Evolutionary conservation across 1,140 invertebrate genomes (phyloP).

Genomic region (Drosophila funebris): DNA sequence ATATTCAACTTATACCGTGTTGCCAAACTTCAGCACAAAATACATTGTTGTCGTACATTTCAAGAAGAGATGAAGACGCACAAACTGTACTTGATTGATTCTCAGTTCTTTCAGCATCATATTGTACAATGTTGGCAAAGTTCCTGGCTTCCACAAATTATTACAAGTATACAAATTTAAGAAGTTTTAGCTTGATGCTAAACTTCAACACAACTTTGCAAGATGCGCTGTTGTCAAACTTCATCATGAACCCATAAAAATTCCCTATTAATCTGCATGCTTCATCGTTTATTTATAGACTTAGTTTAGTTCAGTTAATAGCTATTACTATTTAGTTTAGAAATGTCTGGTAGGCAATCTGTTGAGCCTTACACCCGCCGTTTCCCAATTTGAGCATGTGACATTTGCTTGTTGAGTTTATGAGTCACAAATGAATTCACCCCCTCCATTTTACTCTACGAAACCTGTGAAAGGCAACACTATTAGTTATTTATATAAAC

Average conservation of each 20-base stretch:
- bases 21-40: background rate
- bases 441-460: background rate
- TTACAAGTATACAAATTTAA: no score
- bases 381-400: conserved; percentile 14
- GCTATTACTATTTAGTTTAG: background rate
- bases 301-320: background rate
- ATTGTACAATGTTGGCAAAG: background rate
- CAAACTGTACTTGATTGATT: no score
- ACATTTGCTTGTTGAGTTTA: conserved; percentile 27
- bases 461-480: conserved; percentile 25
- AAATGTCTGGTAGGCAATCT: background rate
- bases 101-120: no score
- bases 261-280: no score
- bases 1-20: background rate
- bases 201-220: background rate
- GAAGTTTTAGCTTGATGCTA: conserved; percentile 11
- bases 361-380: background rate
- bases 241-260: background rate
- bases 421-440: conserved; percentile 43
- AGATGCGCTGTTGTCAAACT: conserved; percentile 2
- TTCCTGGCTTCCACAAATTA: background rate
- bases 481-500: conserved; percentile 75
- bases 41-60: no score
- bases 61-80: no score
- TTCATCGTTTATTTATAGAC: background rate